Evolutionary conservation across 2,797 vertebrate species (phyloP).

Genomic region (Furcifer pardalis): DNA sequence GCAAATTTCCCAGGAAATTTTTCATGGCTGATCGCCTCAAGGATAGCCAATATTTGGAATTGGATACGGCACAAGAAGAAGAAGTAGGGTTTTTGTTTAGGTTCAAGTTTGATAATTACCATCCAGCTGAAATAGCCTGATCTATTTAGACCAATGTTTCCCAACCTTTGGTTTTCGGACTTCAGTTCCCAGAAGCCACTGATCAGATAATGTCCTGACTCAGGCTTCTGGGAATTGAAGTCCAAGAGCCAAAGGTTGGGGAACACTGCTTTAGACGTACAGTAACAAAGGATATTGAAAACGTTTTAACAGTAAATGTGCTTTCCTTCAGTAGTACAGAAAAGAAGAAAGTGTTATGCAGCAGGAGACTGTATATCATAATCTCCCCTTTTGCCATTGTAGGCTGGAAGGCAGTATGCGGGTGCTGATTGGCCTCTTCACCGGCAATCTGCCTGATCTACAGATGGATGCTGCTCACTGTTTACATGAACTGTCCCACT

Average conservation of each 20-base stretch:
- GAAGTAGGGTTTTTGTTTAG: background rate
- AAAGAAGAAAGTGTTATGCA: background rate
- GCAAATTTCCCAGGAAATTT: too few species aligned
- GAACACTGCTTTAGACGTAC: background rate
- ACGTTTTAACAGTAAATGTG: background rate
- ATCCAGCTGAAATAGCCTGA: background rate
- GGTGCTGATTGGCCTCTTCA: constrained; percentile 85
- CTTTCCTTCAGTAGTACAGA: background rate
- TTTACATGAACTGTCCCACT: constrained; percentile 92
- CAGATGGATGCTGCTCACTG: constrained; percentile 89
- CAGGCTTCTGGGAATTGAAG: too few species aligned
- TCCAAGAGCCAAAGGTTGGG: too few species aligned
- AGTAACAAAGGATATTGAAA: background rate
- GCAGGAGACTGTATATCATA: background rate
- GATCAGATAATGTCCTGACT: too few species aligned
- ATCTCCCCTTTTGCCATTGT: constrained; percentile 11
- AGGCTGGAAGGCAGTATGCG: constrained; percentile 89
- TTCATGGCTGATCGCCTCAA: too few species aligned
- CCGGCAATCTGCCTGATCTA: constrained; percentile 82
- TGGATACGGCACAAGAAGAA: too few species aligned
- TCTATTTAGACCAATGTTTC: background rate
- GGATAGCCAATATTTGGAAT: too few species aligned
- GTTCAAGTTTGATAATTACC: too few species aligned
- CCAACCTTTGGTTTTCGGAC: too few species aligned
- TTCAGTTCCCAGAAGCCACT: too few species aligned